Evolutionary conservation across 2,888 invertebrate species (phyloP).

Genomic region (Agrotis clavis): DNA sequence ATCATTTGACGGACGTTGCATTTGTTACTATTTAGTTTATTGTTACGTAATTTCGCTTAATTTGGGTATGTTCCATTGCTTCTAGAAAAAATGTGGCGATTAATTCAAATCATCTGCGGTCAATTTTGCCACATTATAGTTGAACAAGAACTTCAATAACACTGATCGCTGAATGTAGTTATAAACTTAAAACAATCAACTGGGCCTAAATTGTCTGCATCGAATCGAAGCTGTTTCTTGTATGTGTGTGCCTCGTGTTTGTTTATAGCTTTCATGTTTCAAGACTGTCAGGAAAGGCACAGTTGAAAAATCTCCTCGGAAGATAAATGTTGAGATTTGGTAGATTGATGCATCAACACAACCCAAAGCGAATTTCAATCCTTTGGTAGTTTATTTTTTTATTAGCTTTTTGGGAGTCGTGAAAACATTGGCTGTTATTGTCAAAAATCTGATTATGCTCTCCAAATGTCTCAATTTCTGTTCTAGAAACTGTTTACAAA

Average conservation of each 20-base stretch:
- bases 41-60: slow-evolving; percentile 42
- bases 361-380: not conserved
- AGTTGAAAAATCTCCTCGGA: not conserved
- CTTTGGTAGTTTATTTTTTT: not conserved
- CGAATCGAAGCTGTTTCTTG: no score
- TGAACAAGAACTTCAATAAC: not conserved
- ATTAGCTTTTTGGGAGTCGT: not conserved
- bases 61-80: slow-evolving; percentile 36
- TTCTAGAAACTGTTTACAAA: slow-evolving; percentile 7
- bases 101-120: not conserved
- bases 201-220: not conserved
- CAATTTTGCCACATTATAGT: not conserved
- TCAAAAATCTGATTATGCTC: not conserved
- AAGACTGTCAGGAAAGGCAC: no score
- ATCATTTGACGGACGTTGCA: slow-evolving; percentile 58
- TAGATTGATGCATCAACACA: slow-evolving; percentile 3
- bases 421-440: not conserved
- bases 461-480: not conserved
- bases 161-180: not conserved
- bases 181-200: not conserved
- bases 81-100: slow-evolving; percentile 26
- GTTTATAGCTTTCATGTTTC: not conserved
- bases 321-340: no score
- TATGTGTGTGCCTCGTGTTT: not conserved
- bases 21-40: slow-evolving; percentile 53